phyloP scores from a whole-genome alignment of 2,888 invertebrate species.

The Icerya purchasi region DNA sequence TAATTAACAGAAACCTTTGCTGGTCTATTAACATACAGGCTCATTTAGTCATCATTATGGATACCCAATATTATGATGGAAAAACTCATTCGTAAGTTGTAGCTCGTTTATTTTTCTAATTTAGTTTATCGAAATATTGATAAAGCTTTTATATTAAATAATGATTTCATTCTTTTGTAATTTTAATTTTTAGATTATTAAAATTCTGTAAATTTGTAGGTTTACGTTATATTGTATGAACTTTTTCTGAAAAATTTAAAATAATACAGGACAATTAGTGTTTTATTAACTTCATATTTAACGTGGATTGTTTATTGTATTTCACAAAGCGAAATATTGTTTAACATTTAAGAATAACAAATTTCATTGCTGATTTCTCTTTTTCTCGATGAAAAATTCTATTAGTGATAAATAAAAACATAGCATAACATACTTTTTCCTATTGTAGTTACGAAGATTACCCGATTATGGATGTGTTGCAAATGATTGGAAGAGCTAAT shows the following conservation, averaged over 20 bases:
- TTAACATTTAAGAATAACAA: no score
- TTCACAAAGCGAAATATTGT: no score
- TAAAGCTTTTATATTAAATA: background rate
- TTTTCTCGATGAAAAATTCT: no score
- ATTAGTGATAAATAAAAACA: no score
- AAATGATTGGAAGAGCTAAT: slow-evolving; percentile 95
- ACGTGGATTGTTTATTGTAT: no score
- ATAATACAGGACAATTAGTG: no score
- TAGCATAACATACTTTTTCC: background rate
- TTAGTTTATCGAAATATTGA: background rate
- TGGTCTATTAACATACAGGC: slow-evolving; percentile 80
- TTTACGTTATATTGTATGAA: background rate
- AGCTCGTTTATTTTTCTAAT: background rate
- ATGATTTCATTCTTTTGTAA: background rate
- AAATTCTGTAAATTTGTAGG: background rate
- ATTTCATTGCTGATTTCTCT: no score
- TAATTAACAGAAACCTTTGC: slow-evolving; percentile 74
- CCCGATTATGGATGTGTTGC: slow-evolving; percentile 86
- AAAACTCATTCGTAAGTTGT: slow-evolving; percentile 29
- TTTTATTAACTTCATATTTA: no score
- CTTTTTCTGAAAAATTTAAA: no score
- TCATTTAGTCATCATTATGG: slow-evolving; percentile 90
- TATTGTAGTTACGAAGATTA: slow-evolving; percentile 68
- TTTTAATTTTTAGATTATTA: background rate
- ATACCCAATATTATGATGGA: slow-evolving; percentile 79